A percentile compares a stretch with the other conserved stretches of the same genome.
These are phyloP conservation scores for Mesoclemmys tuberculata DNA, from an alignment of 2,113 vertebrate genomes.

Conservation along the genomic window DNA sequence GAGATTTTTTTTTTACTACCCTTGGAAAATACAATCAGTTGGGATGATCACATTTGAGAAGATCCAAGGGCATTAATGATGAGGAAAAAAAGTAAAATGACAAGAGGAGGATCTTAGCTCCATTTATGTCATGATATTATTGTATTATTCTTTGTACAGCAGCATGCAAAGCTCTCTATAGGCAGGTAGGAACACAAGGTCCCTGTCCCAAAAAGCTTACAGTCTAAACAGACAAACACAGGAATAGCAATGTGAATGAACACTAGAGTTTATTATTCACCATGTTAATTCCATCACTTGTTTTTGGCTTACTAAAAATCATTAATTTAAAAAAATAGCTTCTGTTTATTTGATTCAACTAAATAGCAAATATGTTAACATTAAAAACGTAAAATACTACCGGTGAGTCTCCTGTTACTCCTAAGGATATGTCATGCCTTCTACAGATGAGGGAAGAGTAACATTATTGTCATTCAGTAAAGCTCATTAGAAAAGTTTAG, in stretches of 20 bases:
- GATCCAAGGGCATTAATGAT: background rate
- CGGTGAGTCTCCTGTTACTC: background rate
- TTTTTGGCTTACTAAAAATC: background rate
- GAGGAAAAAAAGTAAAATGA: background rate
- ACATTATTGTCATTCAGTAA: slow-evolving; percentile 36
- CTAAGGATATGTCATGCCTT: background rate
- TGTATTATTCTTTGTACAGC: background rate
- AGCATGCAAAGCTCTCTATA: background rate
- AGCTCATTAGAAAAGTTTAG: slow-evolving; percentile 38
- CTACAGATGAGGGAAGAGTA: background rate
- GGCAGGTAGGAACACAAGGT: background rate
- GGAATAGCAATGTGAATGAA: background rate
- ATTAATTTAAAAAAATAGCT: background rate
- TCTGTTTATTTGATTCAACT: background rate
- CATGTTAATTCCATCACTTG: background rate
- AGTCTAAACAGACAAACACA: background rate
- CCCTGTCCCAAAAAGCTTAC: background rate
- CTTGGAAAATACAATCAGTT: background rate
- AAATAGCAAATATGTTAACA: background rate
- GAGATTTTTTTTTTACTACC: background rate
- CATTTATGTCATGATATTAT: background rate
- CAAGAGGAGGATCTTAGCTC: background rate
- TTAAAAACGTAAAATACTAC: background rate
- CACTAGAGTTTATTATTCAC: background rate
- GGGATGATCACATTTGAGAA: background rate